Percentiles rank a stretch among this genome's conserved stretches.
phyloP scores from a whole-genome alignment of 2,797 vertebrate genomes.

The Cirrhinus mrigala region DNA sequence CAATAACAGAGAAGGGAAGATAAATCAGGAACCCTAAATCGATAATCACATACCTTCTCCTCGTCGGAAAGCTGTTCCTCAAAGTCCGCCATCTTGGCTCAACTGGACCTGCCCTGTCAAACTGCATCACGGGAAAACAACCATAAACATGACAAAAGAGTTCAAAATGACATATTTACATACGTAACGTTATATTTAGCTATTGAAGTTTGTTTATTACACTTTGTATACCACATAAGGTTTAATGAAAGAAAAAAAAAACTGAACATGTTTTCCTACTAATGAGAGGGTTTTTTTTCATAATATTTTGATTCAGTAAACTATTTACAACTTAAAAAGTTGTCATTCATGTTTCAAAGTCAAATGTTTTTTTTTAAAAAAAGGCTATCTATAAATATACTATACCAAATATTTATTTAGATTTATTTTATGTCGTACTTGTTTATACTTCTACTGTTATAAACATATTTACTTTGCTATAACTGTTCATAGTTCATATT shows the following conservation, averaged over 20 bases:
- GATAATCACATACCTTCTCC: constrained; percentile 86
- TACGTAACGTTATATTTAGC: neutral
- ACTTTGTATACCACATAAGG: neutral
- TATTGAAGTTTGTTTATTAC: neutral
- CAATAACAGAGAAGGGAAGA: accelerated
- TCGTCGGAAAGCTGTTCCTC: constrained; percentile 90
- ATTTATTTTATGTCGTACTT: neutral
- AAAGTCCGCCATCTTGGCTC: constrained; percentile 92
- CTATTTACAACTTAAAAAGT: neutral
- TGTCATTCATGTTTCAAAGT: neutral
- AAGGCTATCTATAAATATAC: no score
- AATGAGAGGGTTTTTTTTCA: no score
- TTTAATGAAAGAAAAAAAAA: neutral
- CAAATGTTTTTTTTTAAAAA: no score
- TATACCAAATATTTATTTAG: neutral
- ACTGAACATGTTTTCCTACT: no score
- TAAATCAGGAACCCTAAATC: constrained; percentile 10
- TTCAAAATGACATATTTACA: neutral
- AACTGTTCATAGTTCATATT: neutral
- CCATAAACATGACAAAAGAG: neutral
- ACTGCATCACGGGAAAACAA: constrained; percentile 58
- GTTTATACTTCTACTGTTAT: neutral
- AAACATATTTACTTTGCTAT: neutral
- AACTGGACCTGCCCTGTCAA: constrained; percentile 62
- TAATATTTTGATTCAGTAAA: neutral